A percentile compares a stretch with the other conserved stretches of the same genome.
These are phyloP conservation scores for Plebejus melissa DNA, from an alignment of 2,888 invertebrate genomes.

Conservation along the genomic window DNA sequence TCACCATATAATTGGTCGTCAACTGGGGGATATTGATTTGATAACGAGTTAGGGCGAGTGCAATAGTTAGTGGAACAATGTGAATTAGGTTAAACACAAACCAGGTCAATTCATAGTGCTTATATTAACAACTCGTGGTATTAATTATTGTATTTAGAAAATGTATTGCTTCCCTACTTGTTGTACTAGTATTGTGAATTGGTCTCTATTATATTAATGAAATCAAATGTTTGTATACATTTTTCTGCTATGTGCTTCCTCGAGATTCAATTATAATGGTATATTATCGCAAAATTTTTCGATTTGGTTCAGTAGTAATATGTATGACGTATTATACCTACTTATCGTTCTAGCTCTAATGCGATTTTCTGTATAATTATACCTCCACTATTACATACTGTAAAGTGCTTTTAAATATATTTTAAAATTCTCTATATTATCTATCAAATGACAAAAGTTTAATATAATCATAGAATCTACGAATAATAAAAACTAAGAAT, in stretches of 20 bases:
- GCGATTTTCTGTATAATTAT: too few relatives aligned
- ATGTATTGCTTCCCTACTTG: background rate
- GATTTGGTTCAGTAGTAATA: too few relatives aligned
- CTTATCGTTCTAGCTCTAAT: too few relatives aligned
- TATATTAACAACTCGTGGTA: background rate
- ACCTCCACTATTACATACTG: too few relatives aligned
- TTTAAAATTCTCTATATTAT: too few relatives aligned
- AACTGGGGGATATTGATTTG: slow-evolving; percentile 17
- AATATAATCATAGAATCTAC: too few relatives aligned
- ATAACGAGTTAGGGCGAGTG: slow-evolving; percentile 4
- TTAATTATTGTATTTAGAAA: background rate
- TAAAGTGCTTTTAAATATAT: too few relatives aligned
- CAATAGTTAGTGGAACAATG: slow-evolving; percentile 10
- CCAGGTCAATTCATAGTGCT: slow-evolving; percentile 6
- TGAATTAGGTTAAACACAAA: slow-evolving; percentile 13
- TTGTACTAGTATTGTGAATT: background rate
- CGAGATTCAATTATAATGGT: too few relatives aligned
- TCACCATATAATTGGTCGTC: background rate
- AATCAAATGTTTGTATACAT: background rate
- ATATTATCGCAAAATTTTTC: too few relatives aligned
- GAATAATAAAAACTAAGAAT: too few relatives aligned
- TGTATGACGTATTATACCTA: too few relatives aligned
- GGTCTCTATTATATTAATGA: background rate
- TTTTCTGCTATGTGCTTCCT: background rate
- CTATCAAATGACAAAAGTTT: too few relatives aligned